Conservation (phyloP, 2,113 vertebrate genomes). For the Gorilla gorilla region DNA sequence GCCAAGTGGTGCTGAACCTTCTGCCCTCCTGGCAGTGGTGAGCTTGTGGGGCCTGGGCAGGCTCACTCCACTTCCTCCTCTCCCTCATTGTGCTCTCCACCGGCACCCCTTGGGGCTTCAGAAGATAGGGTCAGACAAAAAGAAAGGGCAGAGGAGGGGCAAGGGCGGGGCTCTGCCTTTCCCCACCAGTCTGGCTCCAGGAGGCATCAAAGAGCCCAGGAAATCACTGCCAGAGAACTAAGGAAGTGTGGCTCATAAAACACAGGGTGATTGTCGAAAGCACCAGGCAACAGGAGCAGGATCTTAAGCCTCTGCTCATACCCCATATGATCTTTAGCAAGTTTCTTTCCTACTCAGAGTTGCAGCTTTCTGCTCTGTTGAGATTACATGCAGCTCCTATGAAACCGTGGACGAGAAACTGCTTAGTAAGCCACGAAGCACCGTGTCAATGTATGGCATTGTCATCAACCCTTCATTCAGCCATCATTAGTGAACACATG, state of each 20-base stretch:
- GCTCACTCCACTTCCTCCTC: neutral
- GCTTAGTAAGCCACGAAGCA: neutral
- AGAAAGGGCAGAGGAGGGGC: neutral
- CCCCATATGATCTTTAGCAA: neutral
- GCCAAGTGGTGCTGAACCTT: neutral
- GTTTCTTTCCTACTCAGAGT: neutral
- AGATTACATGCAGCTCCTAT: neutral
- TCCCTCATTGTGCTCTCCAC: neutral
- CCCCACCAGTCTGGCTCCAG: neutral
- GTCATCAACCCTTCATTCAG: neutral
- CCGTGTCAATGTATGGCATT: accelerated
- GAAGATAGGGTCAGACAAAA: neutral
- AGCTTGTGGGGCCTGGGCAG: no score
- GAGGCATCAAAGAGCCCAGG: neutral
- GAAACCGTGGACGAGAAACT: neutral
- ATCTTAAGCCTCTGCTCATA: neutral
- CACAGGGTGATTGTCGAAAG: neutral
- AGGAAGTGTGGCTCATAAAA: neutral
- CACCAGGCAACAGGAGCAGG: neutral
- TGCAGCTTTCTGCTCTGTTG: neutral
- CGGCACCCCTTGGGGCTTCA: no score
- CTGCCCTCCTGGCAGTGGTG: neutral
- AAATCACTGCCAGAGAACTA: neutral
- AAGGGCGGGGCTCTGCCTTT: neutral
- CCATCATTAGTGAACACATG: neutral